Conservation (phyloP, 1,140 invertebrate genomes). For the Macrotrachela quadricornifera region DNA sequence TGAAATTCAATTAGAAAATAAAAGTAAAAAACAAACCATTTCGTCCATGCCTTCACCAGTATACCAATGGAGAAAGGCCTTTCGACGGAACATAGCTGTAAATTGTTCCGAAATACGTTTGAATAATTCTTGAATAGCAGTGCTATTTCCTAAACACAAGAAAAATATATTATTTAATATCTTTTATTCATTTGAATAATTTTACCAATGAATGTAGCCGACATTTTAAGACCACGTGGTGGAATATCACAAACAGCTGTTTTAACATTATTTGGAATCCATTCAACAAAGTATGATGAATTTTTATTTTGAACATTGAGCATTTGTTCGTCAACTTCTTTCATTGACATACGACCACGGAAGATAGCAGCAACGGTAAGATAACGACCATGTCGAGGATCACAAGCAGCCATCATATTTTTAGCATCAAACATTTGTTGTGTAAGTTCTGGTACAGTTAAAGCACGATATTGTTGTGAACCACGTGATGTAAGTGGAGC, state of each 20-base stretch:
- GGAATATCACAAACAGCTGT: constrained; percentile 43
- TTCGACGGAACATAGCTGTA: constrained; percentile 49
- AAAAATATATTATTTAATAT: neutral
- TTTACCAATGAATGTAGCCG: constrained; percentile 33
- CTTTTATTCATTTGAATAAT: neutral
- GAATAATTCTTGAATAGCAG: constrained; percentile 56
- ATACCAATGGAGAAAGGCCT: constrained; percentile 58
- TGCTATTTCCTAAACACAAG: constrained; percentile 23
- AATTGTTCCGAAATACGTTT: constrained; percentile 53
- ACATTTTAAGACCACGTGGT: constrained; percentile 37
- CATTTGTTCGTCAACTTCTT: constrained; percentile 53
- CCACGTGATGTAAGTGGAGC: constrained; percentile 64
- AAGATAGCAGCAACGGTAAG: constrained; percentile 79
- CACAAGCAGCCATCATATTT: constrained; percentile 84
- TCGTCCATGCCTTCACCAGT: constrained; percentile 63
- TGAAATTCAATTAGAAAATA: constrained; percentile 47
- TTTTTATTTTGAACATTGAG: constrained; percentile 70
- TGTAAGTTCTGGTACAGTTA: constrained; percentile 57
- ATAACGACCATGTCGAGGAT: constrained; percentile 60
- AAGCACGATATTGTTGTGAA: constrained; percentile 26
- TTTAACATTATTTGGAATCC: constrained; percentile 47
- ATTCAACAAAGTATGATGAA: constrained; percentile 48
- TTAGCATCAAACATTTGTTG: constrained; percentile 46
- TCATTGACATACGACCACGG: constrained; percentile 81
- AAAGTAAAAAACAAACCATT: constrained; percentile 32